These are phyloP conservation scores for Acridotheres tristis DNA, from an alignment of 2,797 vertebrate genomes.

Conservation along the genomic window DNA sequence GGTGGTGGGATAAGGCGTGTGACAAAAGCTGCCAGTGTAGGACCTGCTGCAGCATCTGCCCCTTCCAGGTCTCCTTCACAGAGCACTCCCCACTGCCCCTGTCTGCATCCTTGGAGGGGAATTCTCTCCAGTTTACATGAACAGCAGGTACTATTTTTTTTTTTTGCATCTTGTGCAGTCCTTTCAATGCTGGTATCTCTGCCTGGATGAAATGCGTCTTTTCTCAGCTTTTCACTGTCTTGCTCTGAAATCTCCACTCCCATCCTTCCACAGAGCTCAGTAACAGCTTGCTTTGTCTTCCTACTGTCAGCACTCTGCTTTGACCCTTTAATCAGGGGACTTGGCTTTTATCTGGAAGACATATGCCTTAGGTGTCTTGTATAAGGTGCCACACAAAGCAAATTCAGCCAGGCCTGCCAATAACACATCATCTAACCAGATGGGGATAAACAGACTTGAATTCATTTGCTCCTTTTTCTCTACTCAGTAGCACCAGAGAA, in stretches of 20 bases:
- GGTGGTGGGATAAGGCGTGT: rapidly evolving
- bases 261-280: slow-evolving; percentile 41
- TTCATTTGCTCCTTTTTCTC: slow-evolving; percentile 59
- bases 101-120: background rate
- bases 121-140: background rate
- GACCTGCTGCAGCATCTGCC: background rate
- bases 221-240: slow-evolving; percentile 59
- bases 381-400: slow-evolving; percentile 61
- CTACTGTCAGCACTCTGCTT: slow-evolving; percentile 66
- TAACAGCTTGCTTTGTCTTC: slow-evolving; percentile 66
- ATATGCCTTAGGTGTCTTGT: slow-evolving; percentile 63
- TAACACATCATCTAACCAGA: slow-evolving; percentile 66
- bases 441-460: slow-evolving; percentile 67
- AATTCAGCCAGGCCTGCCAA: slow-evolving; percentile 60
- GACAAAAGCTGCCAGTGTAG: rapidly evolving
- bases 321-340: slow-evolving; percentile 69
- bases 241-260: slow-evolving; percentile 58
- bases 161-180: background rate
- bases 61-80: background rate
- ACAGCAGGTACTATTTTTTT: background rate
- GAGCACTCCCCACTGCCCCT: background rate
- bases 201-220: slow-evolving; percentile 16
- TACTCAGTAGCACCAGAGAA: slow-evolving; percentile 43
- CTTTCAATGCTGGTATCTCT: background rate
- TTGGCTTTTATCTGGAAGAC: slow-evolving; percentile 61